A percentile compares a stretch with the other conserved stretches of the same genome.
These are phyloP conservation scores for Argopecten irradians DNA, from an alignment of 1,140 invertebrate species.

Conservation along the genomic window DNA sequence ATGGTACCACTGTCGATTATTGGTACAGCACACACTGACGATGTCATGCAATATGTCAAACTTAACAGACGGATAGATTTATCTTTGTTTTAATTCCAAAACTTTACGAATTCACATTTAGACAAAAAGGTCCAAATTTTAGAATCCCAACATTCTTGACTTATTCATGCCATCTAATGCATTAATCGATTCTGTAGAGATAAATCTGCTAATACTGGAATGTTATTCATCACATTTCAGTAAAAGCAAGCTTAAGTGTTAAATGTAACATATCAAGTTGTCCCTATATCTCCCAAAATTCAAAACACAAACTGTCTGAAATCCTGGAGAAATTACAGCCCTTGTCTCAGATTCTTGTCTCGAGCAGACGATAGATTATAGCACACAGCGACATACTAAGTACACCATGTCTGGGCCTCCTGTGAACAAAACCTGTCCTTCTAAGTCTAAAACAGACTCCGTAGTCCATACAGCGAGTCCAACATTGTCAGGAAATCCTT, in stretches of 20 bases:
- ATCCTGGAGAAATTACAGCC: background rate
- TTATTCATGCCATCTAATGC: background rate
- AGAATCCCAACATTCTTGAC: background rate
- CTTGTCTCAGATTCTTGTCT: background rate
- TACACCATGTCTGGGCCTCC: background rate
- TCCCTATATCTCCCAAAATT: background rate
- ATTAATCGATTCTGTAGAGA: background rate
- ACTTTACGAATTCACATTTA: background rate
- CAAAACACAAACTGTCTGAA: slow-evolving; percentile 15
- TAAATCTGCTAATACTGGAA: background rate
- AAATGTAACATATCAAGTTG: background rate
- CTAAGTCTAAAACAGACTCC: background rate
- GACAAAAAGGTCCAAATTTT: background rate
- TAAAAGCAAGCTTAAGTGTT: background rate
- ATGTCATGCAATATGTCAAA: no score
- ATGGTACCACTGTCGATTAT: no score
- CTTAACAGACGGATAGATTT: no score
- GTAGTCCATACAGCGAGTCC: background rate
- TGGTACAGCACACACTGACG: no score
- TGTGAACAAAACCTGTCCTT: background rate
- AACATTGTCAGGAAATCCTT: background rate
- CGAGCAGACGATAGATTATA: background rate
- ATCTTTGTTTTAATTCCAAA: background rate
- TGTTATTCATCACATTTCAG: background rate
- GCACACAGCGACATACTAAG: background rate